A percentile compares a stretch with the other conserved stretches of the same genome.
phyloP scores from a whole-genome alignment of 2,797 vertebrate genomes.

The Pristis pectinata region DNA sequence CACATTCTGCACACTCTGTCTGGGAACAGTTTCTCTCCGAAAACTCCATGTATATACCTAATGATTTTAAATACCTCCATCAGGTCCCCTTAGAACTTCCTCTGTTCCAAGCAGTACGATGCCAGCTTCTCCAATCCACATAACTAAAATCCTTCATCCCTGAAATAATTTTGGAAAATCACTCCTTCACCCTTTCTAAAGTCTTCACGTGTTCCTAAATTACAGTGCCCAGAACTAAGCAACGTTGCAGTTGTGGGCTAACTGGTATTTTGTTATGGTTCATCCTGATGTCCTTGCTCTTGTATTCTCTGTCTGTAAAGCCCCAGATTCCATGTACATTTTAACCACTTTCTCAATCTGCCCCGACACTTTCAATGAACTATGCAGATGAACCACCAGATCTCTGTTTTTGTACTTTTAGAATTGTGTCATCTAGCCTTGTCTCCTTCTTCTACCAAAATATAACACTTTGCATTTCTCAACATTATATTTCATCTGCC shows the following conservation, averaged over 20 bases:
- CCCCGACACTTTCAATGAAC: too few relatives aligned
- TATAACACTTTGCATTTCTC: not conserved
- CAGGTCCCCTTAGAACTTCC: not conserved
- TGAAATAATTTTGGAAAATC: not conserved
- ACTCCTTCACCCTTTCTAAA: not conserved
- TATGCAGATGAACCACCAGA: not conserved
- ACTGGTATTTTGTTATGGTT: not conserved
- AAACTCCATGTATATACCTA: too few relatives aligned
- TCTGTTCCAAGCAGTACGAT: not conserved
- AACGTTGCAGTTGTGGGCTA: not conserved
- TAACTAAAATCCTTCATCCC: not conserved
- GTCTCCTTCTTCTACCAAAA: not conserved
- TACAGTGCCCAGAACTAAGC: not conserved
- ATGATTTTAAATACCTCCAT: too few relatives aligned
- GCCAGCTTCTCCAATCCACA: not conserved
- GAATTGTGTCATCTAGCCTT: not conserved
- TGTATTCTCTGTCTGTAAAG: not conserved
- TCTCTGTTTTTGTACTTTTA: not conserved
- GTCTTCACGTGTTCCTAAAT: not conserved
- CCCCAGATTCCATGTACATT: too few relatives aligned
- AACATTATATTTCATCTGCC: not conserved
- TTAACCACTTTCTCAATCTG: too few relatives aligned
- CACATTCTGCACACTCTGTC: too few relatives aligned
- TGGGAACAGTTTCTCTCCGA: too few relatives aligned
- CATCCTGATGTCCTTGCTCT: not conserved